Evolutionary conservation across 2,113 vertebrate species (phyloP).

Genomic region (Labrus mixtus): DNA sequence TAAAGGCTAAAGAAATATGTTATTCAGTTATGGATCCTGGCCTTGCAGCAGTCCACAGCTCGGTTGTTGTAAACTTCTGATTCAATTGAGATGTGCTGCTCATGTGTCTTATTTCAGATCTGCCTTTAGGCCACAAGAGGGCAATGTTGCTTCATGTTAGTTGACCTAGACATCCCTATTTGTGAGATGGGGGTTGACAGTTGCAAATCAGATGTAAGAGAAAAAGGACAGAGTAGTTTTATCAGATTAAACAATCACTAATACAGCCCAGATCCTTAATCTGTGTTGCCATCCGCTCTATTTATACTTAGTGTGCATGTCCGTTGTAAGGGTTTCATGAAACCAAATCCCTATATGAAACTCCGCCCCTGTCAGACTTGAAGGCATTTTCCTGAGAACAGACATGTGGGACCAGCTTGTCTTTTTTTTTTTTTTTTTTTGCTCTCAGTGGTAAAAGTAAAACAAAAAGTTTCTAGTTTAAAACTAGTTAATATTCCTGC

Average conservation of each 20-base stretch:
- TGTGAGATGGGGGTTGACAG: conserved; percentile 6
- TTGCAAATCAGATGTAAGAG: conserved; percentile 35
- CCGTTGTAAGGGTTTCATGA: conserved; percentile 33
- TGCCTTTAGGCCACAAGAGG: conserved; percentile 42
- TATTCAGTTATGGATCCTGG: no score
- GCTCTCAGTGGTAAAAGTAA: conserved; percentile 30
- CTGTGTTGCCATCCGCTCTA: conserved; percentile 68
- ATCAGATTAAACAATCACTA: conserved; percentile 32
- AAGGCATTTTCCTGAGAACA: conserved; percentile 61
- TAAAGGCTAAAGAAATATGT: not conserved
- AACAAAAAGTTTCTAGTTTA: conserved; percentile 41
- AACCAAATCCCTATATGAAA: conserved; percentile 46
- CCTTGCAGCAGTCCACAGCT: not conserved
- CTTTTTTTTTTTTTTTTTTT: conserved; percentile 50
- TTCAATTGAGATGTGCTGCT: not conserved
- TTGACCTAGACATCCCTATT: not conserved
- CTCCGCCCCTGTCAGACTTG: conserved; percentile 44
- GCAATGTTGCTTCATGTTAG: conserved; percentile 32
- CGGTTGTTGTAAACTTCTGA: not conserved
- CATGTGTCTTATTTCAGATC: not conserved
- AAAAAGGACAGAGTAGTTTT: conserved; percentile 21
- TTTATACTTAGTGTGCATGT: conserved; percentile 64
- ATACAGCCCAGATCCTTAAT: conserved; percentile 67
- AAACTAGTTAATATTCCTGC: conserved; percentile 60
- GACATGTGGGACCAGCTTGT: conserved; percentile 37